A percentile compares a stretch with the other conserved stretches of the same genome.
phyloP scores from a whole-genome alignment of 2,113 vertebrate genomes.

The Cebidichthys violaceus region DNA sequence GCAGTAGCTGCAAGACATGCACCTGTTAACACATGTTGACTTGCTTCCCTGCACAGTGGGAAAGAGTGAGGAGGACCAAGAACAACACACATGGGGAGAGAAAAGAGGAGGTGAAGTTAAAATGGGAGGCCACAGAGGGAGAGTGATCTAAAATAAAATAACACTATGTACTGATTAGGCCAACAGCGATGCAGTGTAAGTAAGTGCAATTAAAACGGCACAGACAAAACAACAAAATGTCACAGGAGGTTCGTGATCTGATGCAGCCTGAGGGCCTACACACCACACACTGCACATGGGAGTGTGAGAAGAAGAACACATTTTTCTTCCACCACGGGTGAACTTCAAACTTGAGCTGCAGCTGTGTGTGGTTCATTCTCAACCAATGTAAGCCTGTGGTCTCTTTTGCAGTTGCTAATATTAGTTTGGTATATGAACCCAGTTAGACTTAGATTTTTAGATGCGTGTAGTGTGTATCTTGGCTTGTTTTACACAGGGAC shows the following conservation, averaged over 20 bases:
- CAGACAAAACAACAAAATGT: neutral
- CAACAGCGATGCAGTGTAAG: neutral
- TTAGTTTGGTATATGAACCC: constrained; percentile 8
- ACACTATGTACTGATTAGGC: neutral
- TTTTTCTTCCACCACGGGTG: neutral
- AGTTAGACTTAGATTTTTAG: neutral
- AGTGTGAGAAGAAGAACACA: neutral
- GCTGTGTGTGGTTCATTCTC: constrained; percentile 25
- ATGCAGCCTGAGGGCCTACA: neutral
- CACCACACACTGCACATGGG: neutral
- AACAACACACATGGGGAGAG: neutral
- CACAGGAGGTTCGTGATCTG: neutral
- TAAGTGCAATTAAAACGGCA: neutral
- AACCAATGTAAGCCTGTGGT: constrained; percentile 5
- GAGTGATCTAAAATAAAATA: neutral
- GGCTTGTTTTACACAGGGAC: constrained; percentile 6
- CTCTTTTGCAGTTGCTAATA: constrained; percentile 14
- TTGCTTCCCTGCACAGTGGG: constrained; percentile 7
- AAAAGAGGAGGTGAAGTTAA: neutral
- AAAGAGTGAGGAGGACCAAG: neutral
- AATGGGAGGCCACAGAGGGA: neutral
- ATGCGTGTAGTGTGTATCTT: neutral
- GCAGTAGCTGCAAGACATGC: constrained; percentile 10
- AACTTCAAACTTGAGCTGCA: neutral
- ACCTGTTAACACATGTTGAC: constrained; percentile 18